These are phyloP conservation scores for Alca torda DNA, from an alignment of 2,797 vertebrate species.

Conservation along the genomic window DNA sequence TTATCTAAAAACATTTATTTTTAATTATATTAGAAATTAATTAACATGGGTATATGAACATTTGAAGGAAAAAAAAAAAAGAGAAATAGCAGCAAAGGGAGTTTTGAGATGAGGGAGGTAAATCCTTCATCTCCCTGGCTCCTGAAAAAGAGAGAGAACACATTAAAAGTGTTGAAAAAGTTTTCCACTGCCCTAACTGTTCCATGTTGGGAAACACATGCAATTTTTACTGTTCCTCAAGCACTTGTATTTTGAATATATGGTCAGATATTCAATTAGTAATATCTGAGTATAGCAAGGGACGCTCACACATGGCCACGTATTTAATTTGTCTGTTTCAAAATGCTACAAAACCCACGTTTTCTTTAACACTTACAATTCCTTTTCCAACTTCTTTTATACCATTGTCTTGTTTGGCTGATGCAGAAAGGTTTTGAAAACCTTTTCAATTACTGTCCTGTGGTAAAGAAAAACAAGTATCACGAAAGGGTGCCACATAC, in stretches of 20 bases:
- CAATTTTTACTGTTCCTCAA: background rate
- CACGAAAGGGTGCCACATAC: background rate
- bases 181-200: background rate
- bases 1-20: slow-evolving; percentile 70
- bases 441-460: slow-evolving; percentile 47
- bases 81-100: slow-evolving; percentile 60
- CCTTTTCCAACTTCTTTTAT: slow-evolving; percentile 62
- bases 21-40: slow-evolving; percentile 32
- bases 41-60: slow-evolving; percentile 58
- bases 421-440: slow-evolving; percentile 52
- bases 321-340: background rate
- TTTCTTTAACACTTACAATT: slow-evolving; percentile 66
- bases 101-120: slow-evolving; percentile 65
- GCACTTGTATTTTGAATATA: background rate
- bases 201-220: slow-evolving; percentile 32
- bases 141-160: slow-evolving; percentile 73
- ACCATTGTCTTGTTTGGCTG: slow-evolving; percentile 47
- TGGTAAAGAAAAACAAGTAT: slow-evolving; percentile 54
- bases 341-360: background rate
- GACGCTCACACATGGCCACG: background rate
- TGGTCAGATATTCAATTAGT: background rate
- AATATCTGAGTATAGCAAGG: background rate
- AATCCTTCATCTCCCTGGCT: slow-evolving; percentile 70
- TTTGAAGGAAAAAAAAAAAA: slow-evolving; percentile 6
- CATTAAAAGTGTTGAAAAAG: slow-evolving; percentile 51